Base-by-base conservation (phyloP, 1,140 invertebrate genomes). In the Trichogramma pretiosum region DNA sequence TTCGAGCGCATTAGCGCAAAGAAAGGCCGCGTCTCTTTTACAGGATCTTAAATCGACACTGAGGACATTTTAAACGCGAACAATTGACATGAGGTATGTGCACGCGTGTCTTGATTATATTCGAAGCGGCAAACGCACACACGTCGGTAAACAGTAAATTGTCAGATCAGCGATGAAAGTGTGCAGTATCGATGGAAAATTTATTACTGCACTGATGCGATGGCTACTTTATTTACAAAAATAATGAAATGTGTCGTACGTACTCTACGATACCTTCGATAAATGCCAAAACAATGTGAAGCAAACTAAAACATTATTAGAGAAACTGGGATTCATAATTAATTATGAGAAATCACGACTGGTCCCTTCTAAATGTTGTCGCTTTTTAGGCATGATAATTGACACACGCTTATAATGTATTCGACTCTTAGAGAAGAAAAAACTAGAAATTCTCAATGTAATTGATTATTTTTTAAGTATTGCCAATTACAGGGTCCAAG, bases 301-400 rank as follows among this genome's bases (percentile, higher is more conserved):
- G 10, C 13, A 19, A n/a, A 48, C 53, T n/a, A 38, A 21, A 23
- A 8, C 19, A n/a, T 23, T 54, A 13, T 35, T 55, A 39, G 3
- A 24, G 23, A 14, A 1, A 1, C 28, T 55, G 32, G 49, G 53
- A 9, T 55, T 52, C 24, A 1, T 34, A 30, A 35, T 52, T 33
- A 52, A 55, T 28, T 22, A 19, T 30, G 11, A 44, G 10, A 49
- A 55, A 28, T 34, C 18, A 11, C 4, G 36, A 0, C 16, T 53
- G 17, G 4, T 17, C 28, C 54, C 46, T n/a, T n/a, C 24, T 3
- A 28, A 33, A 26, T 13, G 8, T 10, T 26, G 42, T 30, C 33
- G 36, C 14, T 53, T 51, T 40, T 37, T 53, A 35, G 51, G 51
- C 0, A 48, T 55, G 37, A n/a, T 48, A 26, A 35, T 50, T 19